These are phyloP conservation scores for Clunio marinus DNA, from an alignment of 2,888 invertebrate species.

Conservation along the genomic window DNA sequence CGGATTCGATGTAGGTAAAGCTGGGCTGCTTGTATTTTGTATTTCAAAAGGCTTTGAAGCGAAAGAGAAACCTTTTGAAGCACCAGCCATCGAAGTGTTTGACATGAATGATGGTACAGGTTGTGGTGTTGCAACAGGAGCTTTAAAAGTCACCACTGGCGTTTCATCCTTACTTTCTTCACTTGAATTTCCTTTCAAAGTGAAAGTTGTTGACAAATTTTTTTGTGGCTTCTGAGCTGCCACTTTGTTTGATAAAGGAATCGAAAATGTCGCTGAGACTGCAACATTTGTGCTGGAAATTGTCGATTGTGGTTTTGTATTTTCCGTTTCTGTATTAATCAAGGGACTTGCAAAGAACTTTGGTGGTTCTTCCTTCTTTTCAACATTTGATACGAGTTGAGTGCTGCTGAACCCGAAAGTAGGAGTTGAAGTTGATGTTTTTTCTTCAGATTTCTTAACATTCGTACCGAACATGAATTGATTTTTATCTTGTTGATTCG, in stretches of 20 bases:
- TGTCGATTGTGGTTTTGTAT: constrained; percentile 3
- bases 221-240: too few species aligned
- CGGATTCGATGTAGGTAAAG: background rate
- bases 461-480: too few species aligned
- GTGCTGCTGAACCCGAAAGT: background rate
- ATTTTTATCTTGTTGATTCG: too few species aligned
- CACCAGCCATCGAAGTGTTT: background rate
- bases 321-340: background rate
- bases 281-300: constrained; percentile 1
- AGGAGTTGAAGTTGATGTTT: background rate
- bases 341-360: background rate
- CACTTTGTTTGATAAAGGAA: constrained; percentile 4
- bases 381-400: background rate
- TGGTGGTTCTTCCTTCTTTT: constrained; percentile 6
- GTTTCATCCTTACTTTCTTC: constrained; percentile 2
- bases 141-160: background rate
- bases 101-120: background rate
- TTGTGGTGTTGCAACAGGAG: background rate
- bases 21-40: background rate
- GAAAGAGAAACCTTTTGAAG: background rate
- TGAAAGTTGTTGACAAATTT: constrained; percentile 17
- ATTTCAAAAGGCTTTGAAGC: background rate
- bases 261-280: constrained; percentile 24
- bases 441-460: constrained; percentile 9
- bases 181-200: too few species aligned